Percentiles rank a stretch among this genome's conserved stretches.
Evolutionary conservation across 2,888 invertebrate genomes (phyloP).

Genomic region (Sarcophaga subvicina): DNA sequence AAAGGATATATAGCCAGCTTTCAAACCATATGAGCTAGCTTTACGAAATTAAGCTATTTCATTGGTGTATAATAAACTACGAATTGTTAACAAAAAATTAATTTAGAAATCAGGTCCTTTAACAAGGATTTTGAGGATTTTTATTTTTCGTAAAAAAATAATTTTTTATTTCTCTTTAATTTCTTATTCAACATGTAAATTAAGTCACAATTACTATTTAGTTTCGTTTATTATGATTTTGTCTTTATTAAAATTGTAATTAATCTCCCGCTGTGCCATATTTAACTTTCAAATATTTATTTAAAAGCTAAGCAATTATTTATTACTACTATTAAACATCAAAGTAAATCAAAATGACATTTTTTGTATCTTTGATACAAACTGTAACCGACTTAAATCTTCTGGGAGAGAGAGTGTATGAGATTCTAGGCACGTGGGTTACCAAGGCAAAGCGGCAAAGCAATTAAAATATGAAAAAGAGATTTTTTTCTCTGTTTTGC

Average conservation of each 20-base stretch:
- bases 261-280: conserved; percentile 18
- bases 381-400: conserved; percentile 38
- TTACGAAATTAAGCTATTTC: neutral
- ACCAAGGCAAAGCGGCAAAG: conserved; percentile 75
- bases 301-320: conserved; percentile 56
- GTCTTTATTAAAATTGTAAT: conserved; percentile 33
- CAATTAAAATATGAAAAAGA: conserved; percentile 77
- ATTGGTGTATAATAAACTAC: neutral
- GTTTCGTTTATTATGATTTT: neutral
- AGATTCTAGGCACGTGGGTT: conserved; percentile 74
- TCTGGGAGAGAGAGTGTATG: conserved; percentile 48
- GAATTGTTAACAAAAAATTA: neutral
- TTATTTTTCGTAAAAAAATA: neutral
- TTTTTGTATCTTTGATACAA: neutral
- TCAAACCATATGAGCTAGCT: neutral
- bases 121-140: neutral
- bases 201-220: too few species aligned
- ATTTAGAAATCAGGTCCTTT: neutral
- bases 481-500: conserved; percentile 69
- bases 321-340: conserved; percentile 71
- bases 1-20: conserved; percentile 19
- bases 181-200: too few species aligned
- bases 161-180: neutral
- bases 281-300: conserved; percentile 52
- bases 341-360: conserved; percentile 73